These are phyloP conservation scores for Apostichopus japonicus DNA, from an alignment of 35 echinoderm and acorn worm genomes.

Conservation along the genomic window DNA sequence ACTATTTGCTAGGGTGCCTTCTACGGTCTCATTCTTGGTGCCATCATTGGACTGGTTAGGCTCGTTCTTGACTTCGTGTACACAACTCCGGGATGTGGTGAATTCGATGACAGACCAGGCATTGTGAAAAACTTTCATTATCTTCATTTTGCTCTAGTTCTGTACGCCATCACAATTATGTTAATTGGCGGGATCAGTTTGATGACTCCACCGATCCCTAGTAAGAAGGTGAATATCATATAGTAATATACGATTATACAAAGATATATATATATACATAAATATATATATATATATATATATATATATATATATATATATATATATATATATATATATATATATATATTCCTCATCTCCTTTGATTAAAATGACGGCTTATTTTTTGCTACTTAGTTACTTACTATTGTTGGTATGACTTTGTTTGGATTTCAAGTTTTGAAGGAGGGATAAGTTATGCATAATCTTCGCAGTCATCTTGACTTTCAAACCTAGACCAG, in stretches of 20 bases:
- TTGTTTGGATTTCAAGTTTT: too few relatives aligned
- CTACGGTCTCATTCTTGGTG: conserved; percentile 84
- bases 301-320: too few relatives aligned
- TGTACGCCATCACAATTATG: conserved; percentile 69
- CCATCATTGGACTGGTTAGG: conserved; percentile 67
- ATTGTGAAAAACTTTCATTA: conserved; percentile 87
- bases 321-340: too few relatives aligned
- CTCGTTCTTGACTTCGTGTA: conserved; percentile 87
- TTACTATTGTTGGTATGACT: too few relatives aligned
- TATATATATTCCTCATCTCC: too few relatives aligned
- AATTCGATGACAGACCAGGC: conserved; percentile 67
- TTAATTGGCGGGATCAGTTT: conserved; percentile 72
- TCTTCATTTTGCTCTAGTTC: conserved; percentile 87
- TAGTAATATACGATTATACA: background rate
- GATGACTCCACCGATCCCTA: conserved; percentile 64
- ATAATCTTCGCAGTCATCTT: too few relatives aligned
- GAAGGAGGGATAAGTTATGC: too few relatives aligned
- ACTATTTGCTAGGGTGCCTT: conserved; percentile 76
- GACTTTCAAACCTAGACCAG: too few relatives aligned
- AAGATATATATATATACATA: background rate
- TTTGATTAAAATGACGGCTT: too few relatives aligned
- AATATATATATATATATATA: too few relatives aligned
- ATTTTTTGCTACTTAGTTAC: too few relatives aligned
- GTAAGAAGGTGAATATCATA: conserved; percentile 62
- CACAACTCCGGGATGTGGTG: conserved; percentile 71